These are phyloP conservation scores for Diadema setosum DNA, from an alignment of 35 echinoderm and acorn worm genomes.

Conservation along the genomic window DNA sequence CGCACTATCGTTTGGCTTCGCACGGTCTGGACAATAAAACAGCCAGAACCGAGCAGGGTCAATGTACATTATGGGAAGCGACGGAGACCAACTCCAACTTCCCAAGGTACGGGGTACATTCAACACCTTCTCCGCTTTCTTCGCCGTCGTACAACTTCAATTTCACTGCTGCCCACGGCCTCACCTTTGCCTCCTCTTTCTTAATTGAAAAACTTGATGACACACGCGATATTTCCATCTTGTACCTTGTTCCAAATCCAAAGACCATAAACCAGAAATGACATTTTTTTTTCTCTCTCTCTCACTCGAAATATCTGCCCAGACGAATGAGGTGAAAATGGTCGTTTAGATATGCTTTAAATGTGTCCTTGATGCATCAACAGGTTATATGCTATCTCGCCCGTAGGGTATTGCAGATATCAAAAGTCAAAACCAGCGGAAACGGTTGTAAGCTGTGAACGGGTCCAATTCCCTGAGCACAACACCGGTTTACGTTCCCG, in stretches of 20 bases:
- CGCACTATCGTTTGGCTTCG: too few species aligned
- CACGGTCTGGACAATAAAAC: too few species aligned
- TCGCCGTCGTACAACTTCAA: neutral
- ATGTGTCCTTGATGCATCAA: neutral
- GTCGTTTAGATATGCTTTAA: neutral
- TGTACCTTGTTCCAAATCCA: neutral
- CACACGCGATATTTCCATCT: too few species aligned
- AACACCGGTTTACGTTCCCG: neutral
- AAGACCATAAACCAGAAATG: neutral
- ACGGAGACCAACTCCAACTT: too few species aligned
- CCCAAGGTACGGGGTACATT: neutral
- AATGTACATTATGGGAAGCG: slow-evolving; percentile 2
- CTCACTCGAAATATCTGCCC: neutral
- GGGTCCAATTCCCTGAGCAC: neutral
- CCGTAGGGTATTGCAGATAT: neutral
- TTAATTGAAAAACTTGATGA: slow-evolving; percentile 8
- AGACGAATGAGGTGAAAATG: neutral
- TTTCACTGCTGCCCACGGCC: neutral
- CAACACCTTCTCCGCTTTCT: neutral
- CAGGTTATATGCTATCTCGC: neutral
- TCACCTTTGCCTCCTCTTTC: neutral
- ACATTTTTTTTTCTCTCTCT: too few species aligned
- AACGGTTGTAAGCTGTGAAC: neutral
- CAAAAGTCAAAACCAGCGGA: neutral
- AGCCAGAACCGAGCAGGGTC: too few species aligned